A percentile compares a stretch with the other conserved stretches of the same genome.
These are phyloP conservation scores for Neodontobutis hainanensis DNA, from an alignment of 2,113 vertebrate genomes.

Conservation along the genomic window DNA sequence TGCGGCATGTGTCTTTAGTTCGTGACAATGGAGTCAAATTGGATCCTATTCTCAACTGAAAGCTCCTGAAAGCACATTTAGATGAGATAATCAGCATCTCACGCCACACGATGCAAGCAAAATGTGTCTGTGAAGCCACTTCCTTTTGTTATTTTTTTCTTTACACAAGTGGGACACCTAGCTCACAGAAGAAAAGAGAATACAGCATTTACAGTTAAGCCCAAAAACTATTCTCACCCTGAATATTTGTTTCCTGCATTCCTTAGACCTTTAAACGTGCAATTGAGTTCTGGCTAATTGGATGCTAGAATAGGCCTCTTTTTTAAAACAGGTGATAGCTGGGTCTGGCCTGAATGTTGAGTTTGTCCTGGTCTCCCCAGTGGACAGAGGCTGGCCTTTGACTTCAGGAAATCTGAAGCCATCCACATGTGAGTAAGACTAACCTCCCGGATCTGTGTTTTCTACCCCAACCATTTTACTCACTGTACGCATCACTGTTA, in stretches of 20 bases:
- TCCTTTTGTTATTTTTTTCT: too few species aligned
- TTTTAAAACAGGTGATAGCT: conserved; percentile 82
- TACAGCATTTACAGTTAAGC: too few species aligned
- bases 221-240: too few species aligned
- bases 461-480: neutral
- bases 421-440: conserved; percentile 83
- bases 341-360: conserved; percentile 86
- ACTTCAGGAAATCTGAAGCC: conserved; percentile 83
- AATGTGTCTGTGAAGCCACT: too few species aligned
- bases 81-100: too few species aligned
- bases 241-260: too few species aligned
- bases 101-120: too few species aligned
- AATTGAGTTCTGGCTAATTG: too few species aligned
- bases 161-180: too few species aligned
- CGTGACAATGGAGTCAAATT: neutral
- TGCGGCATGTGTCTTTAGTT: conserved; percentile 1
- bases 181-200: too few species aligned
- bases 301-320: neutral
- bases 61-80: too few species aligned
- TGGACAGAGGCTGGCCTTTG: conserved; percentile 79
- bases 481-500: neutral
- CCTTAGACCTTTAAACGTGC: too few species aligned
- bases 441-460: neutral
- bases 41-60: neutral
- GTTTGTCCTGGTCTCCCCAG: conserved; percentile 82